Base-by-base conservation (phyloP, 2,113 vertebrate genomes). In the Asarcornis scutulata region DNA sequence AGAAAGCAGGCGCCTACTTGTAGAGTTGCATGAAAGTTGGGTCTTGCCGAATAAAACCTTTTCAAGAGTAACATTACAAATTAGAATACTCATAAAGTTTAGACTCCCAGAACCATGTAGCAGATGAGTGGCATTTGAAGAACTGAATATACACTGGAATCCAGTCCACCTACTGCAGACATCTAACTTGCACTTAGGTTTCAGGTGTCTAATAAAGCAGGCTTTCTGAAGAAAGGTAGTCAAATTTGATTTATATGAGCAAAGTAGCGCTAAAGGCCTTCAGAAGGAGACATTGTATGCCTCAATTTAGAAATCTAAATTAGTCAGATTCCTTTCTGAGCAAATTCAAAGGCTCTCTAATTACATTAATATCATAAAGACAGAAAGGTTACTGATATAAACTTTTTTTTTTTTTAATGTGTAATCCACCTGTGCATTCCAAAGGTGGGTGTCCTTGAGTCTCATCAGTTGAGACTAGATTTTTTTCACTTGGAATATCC, bases 151-250 rank as follows among this genome's bases (percentile, higher is more conserved):
- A 87, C 13, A 16, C 74, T 62, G 59, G 53, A 96, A 95, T 92
- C 78, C 60, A 87, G 74, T 91, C 60, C 23, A 93, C 62, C 89
- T 92, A 96, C 83, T 92, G 78, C 40, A 84, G 52, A 58, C 69
- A 95, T 68, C 44, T 36, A 84, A 82, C 83, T 68, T 73, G 77
- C 62, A 87, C 58, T 79, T 79, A 68, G 16, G 52, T 32, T 92
- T 93, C 69, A 75, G 77, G 48, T 68, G 68, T 22, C 46, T 97
- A 93, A 95, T 88, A 86, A 93, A 95, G 77, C 53, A 95, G 83
- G 42, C 58, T 93, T 86, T 95, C 74, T 84, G 71, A 97, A 96
- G 86, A 95, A 95, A 95, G 86, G 96, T 86, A 96, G 81, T 95
- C 96, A 97, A 97, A 95, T 97, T 72, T 75, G 77, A 79, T 91